Evolutionary conservation across 2,797 vertebrate species (phyloP).

Genomic region (Platalea minor): DNA sequence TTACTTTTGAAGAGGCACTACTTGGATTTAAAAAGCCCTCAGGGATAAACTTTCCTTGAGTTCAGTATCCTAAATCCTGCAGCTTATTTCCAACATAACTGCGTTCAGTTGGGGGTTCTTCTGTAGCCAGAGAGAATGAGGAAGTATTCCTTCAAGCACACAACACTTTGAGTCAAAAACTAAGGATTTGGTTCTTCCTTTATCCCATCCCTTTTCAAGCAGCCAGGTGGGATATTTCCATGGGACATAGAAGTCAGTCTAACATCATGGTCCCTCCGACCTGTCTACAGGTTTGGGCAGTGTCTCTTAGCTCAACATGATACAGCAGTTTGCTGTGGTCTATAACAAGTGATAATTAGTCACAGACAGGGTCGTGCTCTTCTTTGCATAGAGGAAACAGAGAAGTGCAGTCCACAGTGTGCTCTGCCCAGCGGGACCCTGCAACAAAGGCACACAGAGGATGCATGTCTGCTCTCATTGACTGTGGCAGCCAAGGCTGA

Average conservation of each 20-base stretch:
- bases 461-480: background rate
- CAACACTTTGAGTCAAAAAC: background rate
- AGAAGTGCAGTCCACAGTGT: background rate
- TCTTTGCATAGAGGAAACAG: background rate
- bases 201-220: background rate
- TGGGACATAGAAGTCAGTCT: background rate
- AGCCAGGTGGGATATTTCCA: background rate
- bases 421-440: conserved; percentile 10
- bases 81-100: background rate
- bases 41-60: background rate
- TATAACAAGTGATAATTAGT: conserved; percentile 48
- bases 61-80: background rate
- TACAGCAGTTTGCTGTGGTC: background rate
- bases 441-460: background rate
- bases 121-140: background rate
- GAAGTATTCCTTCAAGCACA: background rate
- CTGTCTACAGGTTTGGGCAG: background rate
- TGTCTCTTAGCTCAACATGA: background rate
- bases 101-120: background rate
- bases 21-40: background rate
- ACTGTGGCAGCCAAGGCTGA: background rate
- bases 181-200: background rate
- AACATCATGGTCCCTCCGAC: background rate
- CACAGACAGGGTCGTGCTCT: background rate
- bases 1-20: background rate